Conservation (phyloP, 2,888 invertebrate species). For the Anaspis maculata region DNA sequence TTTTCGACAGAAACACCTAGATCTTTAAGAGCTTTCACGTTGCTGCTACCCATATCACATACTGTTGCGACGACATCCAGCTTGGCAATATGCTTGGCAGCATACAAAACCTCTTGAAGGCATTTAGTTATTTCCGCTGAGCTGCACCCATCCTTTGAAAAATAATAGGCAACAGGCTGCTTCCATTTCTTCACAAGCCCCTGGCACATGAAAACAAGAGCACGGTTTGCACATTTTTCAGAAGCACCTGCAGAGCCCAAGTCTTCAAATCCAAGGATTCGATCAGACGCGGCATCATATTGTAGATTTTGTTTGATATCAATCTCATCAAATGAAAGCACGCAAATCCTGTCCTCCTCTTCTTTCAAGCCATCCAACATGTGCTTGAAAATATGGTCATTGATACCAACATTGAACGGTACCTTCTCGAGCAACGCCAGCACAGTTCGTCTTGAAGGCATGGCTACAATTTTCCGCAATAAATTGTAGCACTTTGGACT, state of each 20-base stretch:
- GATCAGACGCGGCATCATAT: slow-evolving; percentile 9
- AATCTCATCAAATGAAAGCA: slow-evolving; percentile 16
- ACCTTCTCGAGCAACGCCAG: slow-evolving; percentile 10
- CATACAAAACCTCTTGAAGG: slow-evolving; percentile 11
- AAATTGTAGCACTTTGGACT: slow-evolving; percentile 4
- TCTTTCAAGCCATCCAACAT: neutral
- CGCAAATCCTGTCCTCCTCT: slow-evolving; percentile 8
- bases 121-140: slow-evolving; percentile 2
- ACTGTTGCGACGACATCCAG: slow-evolving; percentile 14
- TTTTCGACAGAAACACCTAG: slow-evolving; percentile 1
- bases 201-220: slow-evolving; percentile 14
- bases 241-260: slow-evolving; percentile 4
- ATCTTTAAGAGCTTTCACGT: slow-evolving; percentile 14
- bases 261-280: slow-evolving; percentile 17
- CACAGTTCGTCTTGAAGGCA: slow-evolving; percentile 8
- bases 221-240: slow-evolving; percentile 9
- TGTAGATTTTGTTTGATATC: slow-evolving; percentile 16
- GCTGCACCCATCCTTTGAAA: slow-evolving; percentile 6
- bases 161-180: slow-evolving; percentile 19
- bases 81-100: slow-evolving; percentile 6
- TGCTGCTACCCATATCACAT: slow-evolving; percentile 17
- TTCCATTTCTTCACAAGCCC: slow-evolving; percentile 14
- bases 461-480: slow-evolving; percentile 9
- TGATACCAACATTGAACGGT: slow-evolving; percentile 13
- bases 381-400: slow-evolving; percentile 15